These are phyloP conservation scores for Drosophila suzukii DNA, from an alignment of 1,140 invertebrate species.

Conservation along the genomic window DNA sequence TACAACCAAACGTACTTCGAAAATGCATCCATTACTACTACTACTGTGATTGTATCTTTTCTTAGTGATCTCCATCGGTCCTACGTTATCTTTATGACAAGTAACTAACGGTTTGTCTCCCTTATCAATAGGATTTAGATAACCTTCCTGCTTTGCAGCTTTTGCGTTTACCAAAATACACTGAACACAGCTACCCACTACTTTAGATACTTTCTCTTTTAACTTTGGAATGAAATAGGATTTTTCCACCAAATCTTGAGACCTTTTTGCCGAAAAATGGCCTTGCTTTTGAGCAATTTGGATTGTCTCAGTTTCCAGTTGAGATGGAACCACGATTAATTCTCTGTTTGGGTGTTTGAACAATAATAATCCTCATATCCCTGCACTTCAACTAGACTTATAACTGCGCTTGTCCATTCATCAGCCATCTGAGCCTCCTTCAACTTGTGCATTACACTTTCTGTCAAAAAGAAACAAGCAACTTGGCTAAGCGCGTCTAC, in stretches of 20 bases:
- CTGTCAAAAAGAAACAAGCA: background rate
- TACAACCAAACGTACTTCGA: too few species aligned
- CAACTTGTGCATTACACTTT: background rate
- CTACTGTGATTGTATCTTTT: constrained; percentile 13
- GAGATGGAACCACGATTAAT: background rate
- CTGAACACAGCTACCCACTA: background rate
- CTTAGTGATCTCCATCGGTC: constrained; percentile 70
- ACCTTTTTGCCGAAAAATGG: too few species aligned
- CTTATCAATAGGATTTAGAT: background rate
- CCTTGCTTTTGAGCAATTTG: too few species aligned
- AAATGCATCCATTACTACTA: background rate
- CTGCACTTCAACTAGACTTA: background rate
- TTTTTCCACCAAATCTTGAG: background rate
- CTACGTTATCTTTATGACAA: constrained; percentile 43
- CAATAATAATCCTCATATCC: background rate
- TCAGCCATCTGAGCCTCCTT: background rate
- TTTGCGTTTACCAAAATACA: background rate
- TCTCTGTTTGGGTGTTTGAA: background rate
- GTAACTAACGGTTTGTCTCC: constrained; percentile 38
- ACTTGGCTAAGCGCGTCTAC: background rate
- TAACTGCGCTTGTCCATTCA: background rate
- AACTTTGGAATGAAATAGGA: background rate
- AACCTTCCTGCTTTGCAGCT: background rate
- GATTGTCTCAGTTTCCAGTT: background rate
- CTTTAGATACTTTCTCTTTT: too few species aligned